phyloP scores from a whole-genome alignment of 2,888 invertebrate genomes.

The Spicauda simplicius region DNA sequence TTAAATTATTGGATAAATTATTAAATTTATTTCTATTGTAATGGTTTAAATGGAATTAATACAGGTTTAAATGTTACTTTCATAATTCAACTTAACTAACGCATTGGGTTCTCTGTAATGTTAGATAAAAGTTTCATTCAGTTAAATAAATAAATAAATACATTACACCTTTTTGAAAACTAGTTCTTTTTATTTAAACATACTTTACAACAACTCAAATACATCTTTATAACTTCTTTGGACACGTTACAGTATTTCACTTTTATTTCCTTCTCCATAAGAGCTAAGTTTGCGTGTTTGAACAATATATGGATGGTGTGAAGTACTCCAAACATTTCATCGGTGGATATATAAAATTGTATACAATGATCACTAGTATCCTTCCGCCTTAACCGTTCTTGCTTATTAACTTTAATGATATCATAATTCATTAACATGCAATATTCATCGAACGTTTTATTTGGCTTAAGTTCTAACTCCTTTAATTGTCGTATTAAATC shows the following conservation, averaged over 20 bases:
- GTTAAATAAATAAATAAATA: too few species aligned
- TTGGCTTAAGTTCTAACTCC: slow-evolving; percentile 54
- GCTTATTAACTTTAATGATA: slow-evolving; percentile 54
- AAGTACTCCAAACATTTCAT: slow-evolving; percentile 66
- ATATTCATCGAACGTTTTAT: slow-evolving; percentile 65
- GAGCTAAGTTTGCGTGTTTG: slow-evolving; percentile 60
- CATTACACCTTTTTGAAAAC: neutral
- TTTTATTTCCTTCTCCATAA: slow-evolving; percentile 63
- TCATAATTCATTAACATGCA: slow-evolving; percentile 68
- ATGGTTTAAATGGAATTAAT: too few species aligned
- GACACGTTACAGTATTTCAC: slow-evolving; percentile 72
- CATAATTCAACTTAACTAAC: too few species aligned
- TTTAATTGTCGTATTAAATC: slow-evolving; percentile 66
- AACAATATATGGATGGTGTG: slow-evolving; percentile 71
- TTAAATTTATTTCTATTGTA: too few species aligned
- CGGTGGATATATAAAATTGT: slow-evolving; percentile 64
- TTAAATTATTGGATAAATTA: too few species aligned
- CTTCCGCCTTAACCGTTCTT: slow-evolving; percentile 60
- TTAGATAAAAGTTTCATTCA: too few species aligned
- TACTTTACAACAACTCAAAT: slow-evolving; percentile 59
- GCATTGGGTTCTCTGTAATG: too few species aligned
- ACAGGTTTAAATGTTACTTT: too few species aligned
- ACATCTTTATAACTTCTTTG: slow-evolving; percentile 69
- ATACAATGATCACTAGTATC: slow-evolving; percentile 48
- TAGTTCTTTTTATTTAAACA: neutral